Base-by-base conservation (phyloP, 2,797 vertebrate genomes). In the Acrocephalus scirpaceus region DNA sequence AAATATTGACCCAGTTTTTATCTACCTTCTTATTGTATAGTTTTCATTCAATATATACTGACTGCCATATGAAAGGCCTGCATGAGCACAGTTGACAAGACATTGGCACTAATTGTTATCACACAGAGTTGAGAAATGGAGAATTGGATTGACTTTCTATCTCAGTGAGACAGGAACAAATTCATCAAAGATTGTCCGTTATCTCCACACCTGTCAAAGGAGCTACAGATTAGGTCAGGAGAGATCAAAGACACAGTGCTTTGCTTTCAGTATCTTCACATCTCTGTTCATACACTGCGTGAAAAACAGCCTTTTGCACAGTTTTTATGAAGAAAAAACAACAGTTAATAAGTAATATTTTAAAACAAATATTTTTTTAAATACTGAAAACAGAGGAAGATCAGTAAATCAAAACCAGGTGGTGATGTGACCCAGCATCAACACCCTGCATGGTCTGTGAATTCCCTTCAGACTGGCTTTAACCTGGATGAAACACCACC, bases 81-180 rank as follows among this genome's bases (percentile, higher is more conserved):
- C 44, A 65, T n/a, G 62, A 89, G 36, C 86, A 65, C 23, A 53
- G 65, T 50, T 91, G 93, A 93, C 92, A 95, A 88, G 87, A 83
- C 45, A 75, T 75, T 88, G 93, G 66, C 91, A 78, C 54, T 95
- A 96, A 90, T 89, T 92, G 70, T 96, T 92, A 93, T 90, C 91
- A 81, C 66, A 74, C 1, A 45, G 61, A 69, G 42, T 8, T 86
- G 76, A 94, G 82, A 95, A 96, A 85, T 56, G 47, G 61, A 88
- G 65, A 91, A 94, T 91, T 93, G 72, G 50, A 97, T 92, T 93
- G 93, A 96, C 91, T 95, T 97, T 93, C 92, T 93, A 88, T 96
- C 95, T 91, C 66, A 58, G 75, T 34, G 40, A 93, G 82, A 84
- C 82, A 88, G 93, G 79, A 94, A 86, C 62, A 91, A 96, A 96